Percentiles rank a stretch among this genome's conserved stretches.
Evolutionary conservation across 1,140 invertebrate genomes (phyloP).

Genomic region (Uloborus diversus): DNA sequence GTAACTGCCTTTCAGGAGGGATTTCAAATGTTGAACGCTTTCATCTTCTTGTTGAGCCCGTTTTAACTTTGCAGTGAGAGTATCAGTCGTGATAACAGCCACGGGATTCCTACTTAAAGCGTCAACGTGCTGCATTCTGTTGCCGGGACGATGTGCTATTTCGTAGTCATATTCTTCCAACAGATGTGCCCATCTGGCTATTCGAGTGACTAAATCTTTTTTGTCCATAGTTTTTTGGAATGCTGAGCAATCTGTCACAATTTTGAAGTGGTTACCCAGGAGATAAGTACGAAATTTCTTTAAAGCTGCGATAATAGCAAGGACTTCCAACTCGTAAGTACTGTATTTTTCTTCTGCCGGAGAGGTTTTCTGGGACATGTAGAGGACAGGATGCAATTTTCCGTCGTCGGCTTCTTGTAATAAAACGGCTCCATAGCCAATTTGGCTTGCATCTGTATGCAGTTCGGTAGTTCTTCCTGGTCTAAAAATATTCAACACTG

Average conservation of each 20-base stretch:
- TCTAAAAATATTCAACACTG: conserved; percentile 60
- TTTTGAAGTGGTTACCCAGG: conserved; percentile 3
- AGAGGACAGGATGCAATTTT: not conserved
- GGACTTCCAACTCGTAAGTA: conserved; percentile 3
- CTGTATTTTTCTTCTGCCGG: conserved; percentile 5
- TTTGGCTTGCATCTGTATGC: conserved; percentile 63
- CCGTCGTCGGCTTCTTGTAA: conserved; percentile 64
- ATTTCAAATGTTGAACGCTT: not conserved
- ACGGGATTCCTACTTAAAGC: conserved; percentile 22
- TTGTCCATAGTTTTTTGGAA: conserved; percentile 2
- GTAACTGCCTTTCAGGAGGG: not conserved
- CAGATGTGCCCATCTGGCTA: conserved; percentile 2
- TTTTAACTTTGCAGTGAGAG: too few species aligned
- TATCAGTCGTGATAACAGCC: not conserved
- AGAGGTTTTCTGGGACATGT: not conserved
- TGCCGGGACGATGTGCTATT: conserved; percentile 23
- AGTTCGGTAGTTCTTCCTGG: conserved; percentile 32
- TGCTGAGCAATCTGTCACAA: not conserved
- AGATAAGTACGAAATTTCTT: conserved; percentile 17
- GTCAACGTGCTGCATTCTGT: conserved; percentile 6
- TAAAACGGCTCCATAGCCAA: conserved; percentile 68
- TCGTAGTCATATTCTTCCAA: conserved; percentile 15
- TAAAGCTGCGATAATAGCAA: conserved; percentile 5
- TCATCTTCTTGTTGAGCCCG: not conserved
- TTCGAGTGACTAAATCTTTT: not conserved